Evolutionary conservation across 1,140 invertebrate species (phyloP), one percentile per base, ranked within the genome.

Genomic region (Adoxophyes honmai): DNA sequence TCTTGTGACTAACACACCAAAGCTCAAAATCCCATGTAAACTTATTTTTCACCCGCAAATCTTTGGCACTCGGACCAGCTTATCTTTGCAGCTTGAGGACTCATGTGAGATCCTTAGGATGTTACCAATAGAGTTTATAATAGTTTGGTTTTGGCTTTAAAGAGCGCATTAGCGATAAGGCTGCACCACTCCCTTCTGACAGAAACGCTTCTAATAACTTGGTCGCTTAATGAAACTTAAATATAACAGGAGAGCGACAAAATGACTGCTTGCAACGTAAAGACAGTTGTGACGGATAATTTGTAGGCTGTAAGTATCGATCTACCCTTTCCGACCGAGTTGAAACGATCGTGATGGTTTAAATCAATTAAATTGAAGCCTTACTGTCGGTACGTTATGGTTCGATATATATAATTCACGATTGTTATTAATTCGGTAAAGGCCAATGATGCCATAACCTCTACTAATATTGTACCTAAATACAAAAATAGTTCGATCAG

Each of bases 161-260:
- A 11, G 16, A 3, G 6, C 6, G 42, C 11, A 21, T 44, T 48
- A n/a, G 21, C 42, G 18, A 48, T 13, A 18, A 11, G 16, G 21
- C 21, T 28, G 21, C 21, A 28, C 18, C 21, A 48, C 16, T 48
- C 18, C 42, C 0, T 33, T 18, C 18, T 48, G 42, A 48, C 42
- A 48, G 42, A 48, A 48, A 21, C 42, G 21, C 42, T 48, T 18
- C 42, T 48, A 48, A 48, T 48, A 48, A 48, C 42, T 48, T 48
- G 42, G 42, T 16, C 42, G 42, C 18, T 48, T 48, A 48, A 48
- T 48, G 42, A 48, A 48, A 48, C 42, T 48, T 48, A 48, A 48
- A 48, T 48, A 48, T 48, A 48, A 48, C 16, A 48, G 21, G 21
- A 18, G 10, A 5, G 8, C 14, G 9, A 21, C 42, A 48, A 48